Evolutionary conservation across 1,140 invertebrate genomes (phyloP), one percentile per base, ranked within the genome.

Genomic region (Rhyzopertha dominica): DNA sequence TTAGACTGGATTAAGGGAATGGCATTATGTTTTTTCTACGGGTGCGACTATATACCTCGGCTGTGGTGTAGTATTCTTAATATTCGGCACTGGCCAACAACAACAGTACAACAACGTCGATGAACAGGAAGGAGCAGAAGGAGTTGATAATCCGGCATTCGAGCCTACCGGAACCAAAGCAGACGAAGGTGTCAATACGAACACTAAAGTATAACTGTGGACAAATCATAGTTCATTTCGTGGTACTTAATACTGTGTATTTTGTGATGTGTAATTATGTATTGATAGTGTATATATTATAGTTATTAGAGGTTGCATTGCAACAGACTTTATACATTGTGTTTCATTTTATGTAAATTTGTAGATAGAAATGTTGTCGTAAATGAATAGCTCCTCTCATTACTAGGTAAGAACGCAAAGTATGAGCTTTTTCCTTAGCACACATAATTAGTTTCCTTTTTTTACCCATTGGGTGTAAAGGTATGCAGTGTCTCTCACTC

Each of bases 1-100:
- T 9, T 10, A 82, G 78, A 69, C 73, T 65, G 71, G 70, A 3
- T 54, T 76, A n/a, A 62, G 70, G 4, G 70, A 73, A 43, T 82
- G 80, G 80, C 71, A 73, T 53, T 67, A 65, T 9, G 67, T 81
- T 0, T 81, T 81, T 52, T 79, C 71, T 61, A 73, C 80, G 18
- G 67, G 71, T 1, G 70, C 72, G 3, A 65, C 38, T 0, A 62
- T 80, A 0, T 77, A 74, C 43, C 57, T 74, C 5, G 25, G 64
- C 2, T 72, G 70, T 23, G 74, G 72, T 47, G 23, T 74, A 0
- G 30, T 79, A 4, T 82, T 74, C 47, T 38, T 70, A 4, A 45
- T 77, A 13, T 71, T 71, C 23, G 71, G 71, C 32, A 66, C 61
- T 23, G 71, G 61, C 17, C 42, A 66, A 36, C 61, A 65, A 24